Percentiles rank a stretch among this genome's conserved stretches.
Evolutionary conservation across 2,113 vertebrate genomes (phyloP).

Genomic region (Apodemus speciosus): DNA sequence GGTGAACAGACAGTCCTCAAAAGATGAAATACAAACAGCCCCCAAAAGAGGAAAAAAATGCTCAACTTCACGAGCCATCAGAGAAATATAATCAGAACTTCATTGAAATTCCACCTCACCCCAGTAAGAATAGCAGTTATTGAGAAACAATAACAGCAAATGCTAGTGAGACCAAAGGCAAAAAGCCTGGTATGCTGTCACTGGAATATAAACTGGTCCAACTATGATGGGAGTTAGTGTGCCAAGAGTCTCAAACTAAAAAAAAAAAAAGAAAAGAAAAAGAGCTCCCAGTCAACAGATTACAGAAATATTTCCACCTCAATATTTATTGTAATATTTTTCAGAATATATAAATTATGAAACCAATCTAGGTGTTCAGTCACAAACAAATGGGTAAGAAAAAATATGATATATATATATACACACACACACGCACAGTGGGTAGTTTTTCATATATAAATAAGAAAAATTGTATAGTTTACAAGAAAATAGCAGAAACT

Average conservation of each 20-base stretch:
- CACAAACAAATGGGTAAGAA: neutral
- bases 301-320: neutral
- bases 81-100: neutral
- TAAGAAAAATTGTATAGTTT: neutral
- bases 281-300: too few species aligned
- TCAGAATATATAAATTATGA: neutral
- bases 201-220: neutral
- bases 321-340: neutral
- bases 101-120: neutral
- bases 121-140: neutral
- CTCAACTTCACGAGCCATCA: neutral
- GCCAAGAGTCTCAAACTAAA: neutral
- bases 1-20: neutral
- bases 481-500: neutral
- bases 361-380: neutral
- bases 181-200: neutral
- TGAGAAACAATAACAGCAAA: neutral
- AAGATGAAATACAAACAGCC: neutral
- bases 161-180: neutral
- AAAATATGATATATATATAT: neutral
- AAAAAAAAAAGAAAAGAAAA: too few species aligned
- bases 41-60: neutral
- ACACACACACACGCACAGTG: too few species aligned
- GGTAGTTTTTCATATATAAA: neutral
- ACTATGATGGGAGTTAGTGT: too few species aligned